A percentile compares a stretch with the other conserved stretches of the same genome.
phyloP scores from a whole-genome alignment of 2,888 invertebrate species.

The Lissocephala sabroskyi region DNA sequence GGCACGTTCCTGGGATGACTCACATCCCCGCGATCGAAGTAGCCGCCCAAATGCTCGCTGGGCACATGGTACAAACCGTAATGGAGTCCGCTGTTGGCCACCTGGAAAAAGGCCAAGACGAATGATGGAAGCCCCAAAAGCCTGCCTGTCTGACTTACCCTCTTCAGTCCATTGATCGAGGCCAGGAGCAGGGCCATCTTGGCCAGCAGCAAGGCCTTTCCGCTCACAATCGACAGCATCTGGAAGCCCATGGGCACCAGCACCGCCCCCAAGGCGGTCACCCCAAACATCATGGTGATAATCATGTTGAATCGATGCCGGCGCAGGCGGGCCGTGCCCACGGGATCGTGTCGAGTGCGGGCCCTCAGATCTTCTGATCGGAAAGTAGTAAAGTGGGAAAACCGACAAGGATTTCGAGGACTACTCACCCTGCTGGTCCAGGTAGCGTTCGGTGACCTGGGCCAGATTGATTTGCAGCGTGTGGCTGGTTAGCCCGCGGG shows the following conservation, averaged over 20 bases:
- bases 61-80: conserved; percentile 82
- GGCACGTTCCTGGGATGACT: conserved; percentile 66
- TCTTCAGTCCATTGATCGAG: conserved; percentile 85
- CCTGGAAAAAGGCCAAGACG: conserved; percentile 72
- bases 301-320: conserved; percentile 80
- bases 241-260: conserved; percentile 88
- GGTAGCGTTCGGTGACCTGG: conserved; percentile 50
- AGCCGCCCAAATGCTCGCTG: conserved; percentile 67
- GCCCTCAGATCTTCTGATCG: not conserved
- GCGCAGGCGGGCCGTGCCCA: conserved; percentile 72
- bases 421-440: conserved; percentile 8
- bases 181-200: conserved; percentile 87
- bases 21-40: conserved; percentile 68
- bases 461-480: conserved; percentile 79
- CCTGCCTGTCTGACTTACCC: conserved; percentile 74
- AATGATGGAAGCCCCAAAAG: not conserved
- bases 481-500: conserved; percentile 77
- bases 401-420: not conserved
- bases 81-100: conserved; percentile 82
- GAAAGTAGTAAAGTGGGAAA: not conserved
- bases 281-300: conserved; percentile 85
- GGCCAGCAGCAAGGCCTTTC: conserved; percentile 84
- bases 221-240: conserved; percentile 85
- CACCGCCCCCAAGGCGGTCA: conserved; percentile 83
- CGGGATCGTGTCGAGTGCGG: conserved; percentile 12